phyloP scores from a whole-genome alignment of 2,797 vertebrate species.

The Tolypeutes matacus region DNA sequence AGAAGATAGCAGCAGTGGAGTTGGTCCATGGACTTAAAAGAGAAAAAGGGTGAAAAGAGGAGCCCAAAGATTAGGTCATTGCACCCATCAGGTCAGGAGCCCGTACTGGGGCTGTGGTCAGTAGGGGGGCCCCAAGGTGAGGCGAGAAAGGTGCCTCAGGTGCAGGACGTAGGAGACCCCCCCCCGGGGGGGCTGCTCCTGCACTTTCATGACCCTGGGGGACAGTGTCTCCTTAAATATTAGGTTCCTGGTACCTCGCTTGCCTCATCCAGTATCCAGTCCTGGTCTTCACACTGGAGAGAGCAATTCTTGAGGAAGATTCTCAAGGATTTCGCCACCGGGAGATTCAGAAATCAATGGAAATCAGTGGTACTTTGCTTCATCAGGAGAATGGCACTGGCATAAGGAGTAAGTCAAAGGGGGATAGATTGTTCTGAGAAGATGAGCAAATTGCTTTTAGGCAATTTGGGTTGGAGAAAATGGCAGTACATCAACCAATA shows the following conservation, averaged over 20 bases:
- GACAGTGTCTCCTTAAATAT: not conserved
- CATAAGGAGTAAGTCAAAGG: not conserved
- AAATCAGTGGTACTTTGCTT: not conserved
- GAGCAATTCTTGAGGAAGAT: not conserved
- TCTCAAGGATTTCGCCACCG: not conserved
- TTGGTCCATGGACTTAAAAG: not conserved
- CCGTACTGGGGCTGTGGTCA: not conserved
- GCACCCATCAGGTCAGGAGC: not conserved
- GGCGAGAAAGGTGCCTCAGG: not conserved
- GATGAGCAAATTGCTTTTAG: not conserved
- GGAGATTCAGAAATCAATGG: not conserved
- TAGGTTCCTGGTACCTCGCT: not conserved
- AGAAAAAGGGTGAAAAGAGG: not conserved
- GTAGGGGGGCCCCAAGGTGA: not conserved
- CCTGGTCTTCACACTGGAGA: not conserved
- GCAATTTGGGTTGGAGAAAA: not conserved
- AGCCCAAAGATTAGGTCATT: not conserved
- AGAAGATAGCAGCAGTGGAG: not conserved
- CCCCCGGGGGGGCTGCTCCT: not conserved
- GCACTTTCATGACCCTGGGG: not conserved
- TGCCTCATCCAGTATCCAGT: not conserved
- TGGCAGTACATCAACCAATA: not conserved
- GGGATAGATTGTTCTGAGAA: no score
- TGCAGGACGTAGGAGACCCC: not conserved
- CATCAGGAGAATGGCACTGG: not conserved